Base-by-base conservation (phyloP, 2,888 invertebrate species). In the Watsonalla cultraria region DNA sequence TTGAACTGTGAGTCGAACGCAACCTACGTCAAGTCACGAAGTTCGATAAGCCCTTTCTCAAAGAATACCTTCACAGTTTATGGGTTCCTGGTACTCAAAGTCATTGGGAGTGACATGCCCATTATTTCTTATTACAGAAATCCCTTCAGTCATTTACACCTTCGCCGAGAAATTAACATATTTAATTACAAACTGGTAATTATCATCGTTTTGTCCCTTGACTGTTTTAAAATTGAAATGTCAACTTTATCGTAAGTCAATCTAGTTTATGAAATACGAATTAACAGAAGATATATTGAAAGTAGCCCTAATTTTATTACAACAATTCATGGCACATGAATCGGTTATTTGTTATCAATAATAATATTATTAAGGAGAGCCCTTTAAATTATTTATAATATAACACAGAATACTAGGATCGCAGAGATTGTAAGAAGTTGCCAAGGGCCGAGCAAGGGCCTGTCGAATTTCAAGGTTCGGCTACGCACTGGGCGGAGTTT, bases 31-130 rank as follows among this genome's bases (percentile, higher is more conserved):
- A 49, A 39, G 9, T 51, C 35, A 45, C 34, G 34, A 51, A 52
- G 46, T 48, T 48, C 48, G 47, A 51, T 64, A 67, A 68, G 68
- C 72, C 76, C 72, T 74, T 79, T 72, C 55, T 53, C 51, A 54
- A 46, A 55, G 33, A 62, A 42, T 66, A 78, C 68, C 66, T 79
- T 55, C 7, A n/a, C 15, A 64, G 51, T 63, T 42, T 60, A 82
- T 91, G 85, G 51, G 62, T 58, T 68, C 91, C 91, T 90, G 76
- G 88, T 91, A 82, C 68, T 74, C 82, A 86, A 91, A 91, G 91
- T 91, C 91, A 91, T 91, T 91, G 91, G 90, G 90, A 91, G 91
- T 91, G 91, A 91, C 91, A 91, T 91, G 89, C 86, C 90, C 86
- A 90, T 90, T 90, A 90, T 89, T 86, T 88, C 84, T 89, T 83